A percentile compares a stretch with the other conserved stretches of the same genome.
Conservation (phyloP, 2,888 invertebrate genomes). For the Timema podura region DNA sequence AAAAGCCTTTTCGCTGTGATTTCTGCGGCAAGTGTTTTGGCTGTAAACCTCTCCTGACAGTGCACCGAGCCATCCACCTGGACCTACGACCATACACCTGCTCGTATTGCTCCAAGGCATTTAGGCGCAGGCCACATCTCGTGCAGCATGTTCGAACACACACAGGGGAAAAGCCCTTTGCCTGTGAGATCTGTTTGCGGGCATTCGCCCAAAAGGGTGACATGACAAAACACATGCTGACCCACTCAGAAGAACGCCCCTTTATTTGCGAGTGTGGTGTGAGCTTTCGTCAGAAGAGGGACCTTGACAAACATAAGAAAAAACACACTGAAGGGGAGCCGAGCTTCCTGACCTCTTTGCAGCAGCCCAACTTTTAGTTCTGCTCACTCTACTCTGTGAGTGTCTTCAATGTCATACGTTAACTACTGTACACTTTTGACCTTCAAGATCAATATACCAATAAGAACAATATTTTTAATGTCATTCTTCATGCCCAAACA, state of each 20-base stretch:
- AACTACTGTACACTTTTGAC: too few species aligned
- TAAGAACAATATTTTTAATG: too few species aligned
- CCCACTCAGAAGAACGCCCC: slow-evolving; percentile 14
- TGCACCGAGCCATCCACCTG: slow-evolving; percentile 34
- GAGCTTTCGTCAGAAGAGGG: slow-evolving; percentile 14
- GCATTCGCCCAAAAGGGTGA: slow-evolving; percentile 42
- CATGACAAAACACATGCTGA: slow-evolving; percentile 38
- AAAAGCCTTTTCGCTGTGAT: slow-evolving; percentile 18
- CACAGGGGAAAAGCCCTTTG: slow-evolving; percentile 40
- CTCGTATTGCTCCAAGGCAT: slow-evolving; percentile 38
- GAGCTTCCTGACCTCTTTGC: neutral
- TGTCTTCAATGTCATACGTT: too few species aligned
- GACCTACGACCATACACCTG: slow-evolving; percentile 39
- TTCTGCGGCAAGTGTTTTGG: slow-evolving; percentile 24
- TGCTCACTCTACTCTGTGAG: too few species aligned
- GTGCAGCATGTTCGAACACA: slow-evolving; percentile 41
- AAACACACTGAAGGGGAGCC: neutral
- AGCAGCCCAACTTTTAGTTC: too few species aligned
- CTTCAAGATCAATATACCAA: too few species aligned
- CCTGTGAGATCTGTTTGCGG: slow-evolving; percentile 38
- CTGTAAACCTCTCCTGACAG: slow-evolving; percentile 20
- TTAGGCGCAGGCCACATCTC: slow-evolving; percentile 40
- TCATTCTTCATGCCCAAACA: too few species aligned
- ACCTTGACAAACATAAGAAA: slow-evolving; percentile 7
- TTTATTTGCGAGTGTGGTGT: slow-evolving; percentile 13